Evolutionary conservation across 2,797 vertebrate species (phyloP).

Genomic region (Cirrhinus molitorella): DNA sequence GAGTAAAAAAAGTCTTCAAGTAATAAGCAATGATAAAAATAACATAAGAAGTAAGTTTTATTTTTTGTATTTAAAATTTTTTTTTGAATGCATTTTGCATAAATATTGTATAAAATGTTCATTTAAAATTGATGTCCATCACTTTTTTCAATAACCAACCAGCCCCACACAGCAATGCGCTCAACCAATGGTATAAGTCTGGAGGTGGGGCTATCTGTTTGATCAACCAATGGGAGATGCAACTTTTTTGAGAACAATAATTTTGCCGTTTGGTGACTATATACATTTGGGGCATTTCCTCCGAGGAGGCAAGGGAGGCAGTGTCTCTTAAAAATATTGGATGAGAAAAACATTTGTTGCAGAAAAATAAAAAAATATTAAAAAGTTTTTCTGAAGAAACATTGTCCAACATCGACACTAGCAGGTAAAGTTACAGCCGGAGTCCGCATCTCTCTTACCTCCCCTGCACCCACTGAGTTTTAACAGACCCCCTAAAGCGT

Average conservation of each 20-base stretch:
- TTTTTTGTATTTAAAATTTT: not conserved
- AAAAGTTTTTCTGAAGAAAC: not conserved
- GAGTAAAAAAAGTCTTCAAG: constrained; percentile 53
- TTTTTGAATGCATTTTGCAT: not conserved
- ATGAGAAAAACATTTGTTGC: too few relatives aligned
- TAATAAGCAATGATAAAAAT: not conserved
- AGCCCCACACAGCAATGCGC: not conserved
- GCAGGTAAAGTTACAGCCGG: too few relatives aligned
- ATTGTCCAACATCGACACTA: not conserved
- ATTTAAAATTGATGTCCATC: not conserved
- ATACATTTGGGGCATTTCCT: not conserved
- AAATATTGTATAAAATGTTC: not conserved
- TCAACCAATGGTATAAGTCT: not conserved
- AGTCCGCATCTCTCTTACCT: too few relatives aligned
- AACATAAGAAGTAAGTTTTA: not conserved
- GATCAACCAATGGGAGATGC: not conserved
- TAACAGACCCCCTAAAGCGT: too few relatives aligned
- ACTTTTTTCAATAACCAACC: not conserved
- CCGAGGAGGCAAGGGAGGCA: too few relatives aligned
- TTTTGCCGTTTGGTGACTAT: not conserved
- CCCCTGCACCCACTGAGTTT: too few relatives aligned
- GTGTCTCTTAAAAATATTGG: too few relatives aligned
- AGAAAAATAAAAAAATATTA: too few relatives aligned
- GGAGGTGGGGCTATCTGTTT: not conserved
- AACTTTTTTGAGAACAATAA: not conserved